Evolutionary conservation across 2,888 invertebrate species (phyloP), one percentile per base, ranked within the genome.

Genomic region (Galeruca laticollis): DNA sequence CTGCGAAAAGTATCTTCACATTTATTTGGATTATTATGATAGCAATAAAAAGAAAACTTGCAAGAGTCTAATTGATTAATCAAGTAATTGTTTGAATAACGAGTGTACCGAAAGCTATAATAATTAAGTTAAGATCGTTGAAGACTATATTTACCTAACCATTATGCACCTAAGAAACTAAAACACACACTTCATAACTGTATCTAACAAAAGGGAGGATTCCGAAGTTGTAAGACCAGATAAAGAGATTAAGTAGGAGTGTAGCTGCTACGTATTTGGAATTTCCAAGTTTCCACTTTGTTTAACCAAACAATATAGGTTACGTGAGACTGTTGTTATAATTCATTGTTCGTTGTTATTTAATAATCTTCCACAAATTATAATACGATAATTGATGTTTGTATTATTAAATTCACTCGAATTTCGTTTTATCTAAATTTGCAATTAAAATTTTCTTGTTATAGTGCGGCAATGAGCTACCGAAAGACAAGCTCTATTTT

Each of bases 191-290:
- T 52, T 52, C 52, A 52, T 26, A 52, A 52, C 26, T 21, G 31
- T 26, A 52, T 26, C 52, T 26, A 52, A 52, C 52, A 52, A 31
- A 52, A 52, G 52, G 52, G 52, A 52, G 52, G 26, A 52, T 52
- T n/a, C 21, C 52, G 31, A 21, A 13, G 52, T 52, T 51, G 21
- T 31, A 26, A 52, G 52, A 26, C 26, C 31, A 52, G 52, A 52
- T 52, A 52, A 52, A 31, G 52, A 52, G 52, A 52, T 52, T 52
- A 52, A 21, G n/a, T 6, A n/a, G n/a, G 52, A 21, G 21, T 52
- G 31, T 26, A 52, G 52, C 21, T 49, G 6, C 49, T 26, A 43
- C 43, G 21, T 52, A 52, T 52, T 52, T 52, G n/a, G 52, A 52
- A 26, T 52, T 26, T 52, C 52, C 31, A 52, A 52, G 52, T 52